phyloP scores from a whole-genome alignment of 2,113 vertebrate species.

The Psittacus erithacus region DNA sequence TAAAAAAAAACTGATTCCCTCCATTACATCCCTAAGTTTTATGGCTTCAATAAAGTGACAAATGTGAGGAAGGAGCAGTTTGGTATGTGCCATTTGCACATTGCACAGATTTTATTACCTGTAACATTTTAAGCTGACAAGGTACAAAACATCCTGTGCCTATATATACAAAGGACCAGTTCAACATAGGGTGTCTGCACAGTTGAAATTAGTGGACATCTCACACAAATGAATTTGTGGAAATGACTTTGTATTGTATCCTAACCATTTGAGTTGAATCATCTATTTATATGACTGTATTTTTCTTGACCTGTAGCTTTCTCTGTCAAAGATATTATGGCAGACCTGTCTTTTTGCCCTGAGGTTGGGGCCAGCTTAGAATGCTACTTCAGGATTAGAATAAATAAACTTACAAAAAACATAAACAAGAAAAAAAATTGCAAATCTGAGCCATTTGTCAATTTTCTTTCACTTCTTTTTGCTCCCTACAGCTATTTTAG shows the following conservation, averaged over 20 bases:
- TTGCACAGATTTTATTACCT: conserved; percentile 48
- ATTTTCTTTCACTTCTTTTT: conserved; percentile 3
- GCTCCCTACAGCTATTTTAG: neutral
- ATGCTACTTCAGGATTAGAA: conserved; percentile 5
- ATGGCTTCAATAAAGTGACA: conserved; percentile 43
- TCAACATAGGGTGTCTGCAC: neutral
- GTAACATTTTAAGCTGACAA: conserved; percentile 48
- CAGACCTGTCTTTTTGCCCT: neutral
- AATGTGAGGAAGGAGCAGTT: conserved; percentile 19
- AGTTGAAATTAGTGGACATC: neutral
- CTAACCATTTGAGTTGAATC: neutral
- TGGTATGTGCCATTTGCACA: conserved; percentile 40
- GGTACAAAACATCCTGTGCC: neutral
- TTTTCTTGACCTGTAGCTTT: neutral
- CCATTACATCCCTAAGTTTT: neutral
- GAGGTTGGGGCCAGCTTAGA: neutral
- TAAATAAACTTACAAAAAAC: conserved; percentile 23
- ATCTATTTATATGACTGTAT: neutral
- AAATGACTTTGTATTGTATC: neutral
- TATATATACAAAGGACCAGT: neutral
- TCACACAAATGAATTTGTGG: neutral
- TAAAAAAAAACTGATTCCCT: accelerated
- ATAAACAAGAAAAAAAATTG: neutral
- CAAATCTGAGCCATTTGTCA: neutral
- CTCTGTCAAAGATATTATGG: neutral